These are phyloP conservation scores for Polyodon spathula DNA, from an alignment of 2,113 vertebrate species.

Conservation along the genomic window DNA sequence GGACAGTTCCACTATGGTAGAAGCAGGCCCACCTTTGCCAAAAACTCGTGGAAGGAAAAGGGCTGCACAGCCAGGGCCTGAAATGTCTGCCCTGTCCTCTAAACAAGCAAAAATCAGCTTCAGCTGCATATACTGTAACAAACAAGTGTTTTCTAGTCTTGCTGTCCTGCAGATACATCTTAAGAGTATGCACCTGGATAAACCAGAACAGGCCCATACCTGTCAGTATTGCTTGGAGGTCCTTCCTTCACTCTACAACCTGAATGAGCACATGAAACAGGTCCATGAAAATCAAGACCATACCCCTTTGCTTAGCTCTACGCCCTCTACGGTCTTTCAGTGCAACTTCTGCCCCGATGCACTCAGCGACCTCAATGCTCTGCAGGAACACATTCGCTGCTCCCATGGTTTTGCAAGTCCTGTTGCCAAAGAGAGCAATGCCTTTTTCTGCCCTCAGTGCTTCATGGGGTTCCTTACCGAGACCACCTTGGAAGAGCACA, in stretches of 20 bases:
- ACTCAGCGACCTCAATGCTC: slow-evolving; percentile 83
- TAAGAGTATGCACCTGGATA: slow-evolving; percentile 94
- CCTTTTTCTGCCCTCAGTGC: slow-evolving; percentile 97
- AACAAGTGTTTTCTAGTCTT: slow-evolving; percentile 89
- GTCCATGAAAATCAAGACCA: slow-evolving; percentile 84
- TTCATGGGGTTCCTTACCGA: slow-evolving; percentile 98
- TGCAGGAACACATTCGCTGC: slow-evolving; percentile 95
- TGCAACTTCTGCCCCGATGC: slow-evolving; percentile 97
- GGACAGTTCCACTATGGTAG: slow-evolving; percentile 90
- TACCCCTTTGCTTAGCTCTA: slow-evolving; percentile 68
- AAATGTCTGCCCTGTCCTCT: slow-evolving; percentile 69
- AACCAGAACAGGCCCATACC: slow-evolving; percentile 91
- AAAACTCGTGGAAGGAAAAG: slow-evolving; percentile 87
- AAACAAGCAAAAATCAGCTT: slow-evolving; percentile 89
- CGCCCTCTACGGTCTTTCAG: slow-evolving; percentile 84
- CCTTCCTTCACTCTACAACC: slow-evolving; percentile 89
- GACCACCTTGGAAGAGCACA: slow-evolving; percentile 90
- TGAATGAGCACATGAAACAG: slow-evolving; percentile 95
- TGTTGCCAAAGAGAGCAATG: slow-evolving; percentile 89
- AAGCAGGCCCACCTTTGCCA: slow-evolving; percentile 74
- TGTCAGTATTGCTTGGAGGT: slow-evolving; percentile 96
- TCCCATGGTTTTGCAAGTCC: slow-evolving; percentile 88
- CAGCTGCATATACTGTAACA: slow-evolving; percentile 95
- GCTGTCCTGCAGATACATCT: slow-evolving; percentile 92
- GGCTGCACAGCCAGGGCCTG: slow-evolving; percentile 72